These are phyloP conservation scores for Macropus fuliginosus DNA, from an alignment of 2,797 vertebrate genomes.

Conservation along the genomic window DNA sequence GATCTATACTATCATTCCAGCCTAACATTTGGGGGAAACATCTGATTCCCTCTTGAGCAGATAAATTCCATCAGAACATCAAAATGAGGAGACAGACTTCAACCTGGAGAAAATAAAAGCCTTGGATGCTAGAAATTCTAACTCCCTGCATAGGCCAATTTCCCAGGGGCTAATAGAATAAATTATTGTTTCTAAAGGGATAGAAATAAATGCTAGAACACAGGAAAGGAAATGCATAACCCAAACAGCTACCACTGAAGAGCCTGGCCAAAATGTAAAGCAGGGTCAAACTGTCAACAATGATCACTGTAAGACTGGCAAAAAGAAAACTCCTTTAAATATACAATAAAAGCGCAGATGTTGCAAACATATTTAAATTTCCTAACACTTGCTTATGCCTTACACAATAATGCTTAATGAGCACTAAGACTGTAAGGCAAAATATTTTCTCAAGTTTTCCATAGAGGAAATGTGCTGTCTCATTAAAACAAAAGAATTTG, in stretches of 20 bases:
- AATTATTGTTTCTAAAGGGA: conserved; percentile 55
- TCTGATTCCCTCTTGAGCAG: conserved; percentile 78
- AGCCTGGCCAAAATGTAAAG: conserved; percentile 67
- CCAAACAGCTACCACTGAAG: conserved; percentile 57
- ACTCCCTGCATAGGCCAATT: conserved; percentile 58
- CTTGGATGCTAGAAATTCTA: conserved; percentile 63
- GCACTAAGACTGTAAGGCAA: conserved; percentile 67
- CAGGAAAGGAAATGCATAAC: conserved; percentile 62
- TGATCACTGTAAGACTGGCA: conserved; percentile 56
- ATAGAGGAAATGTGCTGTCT: conserved; percentile 38
- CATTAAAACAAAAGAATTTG: conserved; percentile 60
- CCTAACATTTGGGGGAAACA: conserved; percentile 68
- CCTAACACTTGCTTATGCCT: conserved; percentile 68
- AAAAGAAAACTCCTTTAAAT: conserved; percentile 66
- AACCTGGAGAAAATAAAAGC: conserved; percentile 63
- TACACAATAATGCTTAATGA: conserved; percentile 67
- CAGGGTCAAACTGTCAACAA: conserved; percentile 52
- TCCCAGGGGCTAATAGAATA: conserved; percentile 70
- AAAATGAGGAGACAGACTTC: conserved; percentile 70
- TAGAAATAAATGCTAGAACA: not conserved
- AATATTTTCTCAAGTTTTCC: conserved; percentile 65
- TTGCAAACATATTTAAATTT: conserved; percentile 64
- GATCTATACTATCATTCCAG: conserved; percentile 70
- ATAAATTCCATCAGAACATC: conserved; percentile 77
- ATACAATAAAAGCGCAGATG: conserved; percentile 66